phyloP scores from a whole-genome alignment of 2,113 vertebrate species.

The Equus przewalskii region DNA sequence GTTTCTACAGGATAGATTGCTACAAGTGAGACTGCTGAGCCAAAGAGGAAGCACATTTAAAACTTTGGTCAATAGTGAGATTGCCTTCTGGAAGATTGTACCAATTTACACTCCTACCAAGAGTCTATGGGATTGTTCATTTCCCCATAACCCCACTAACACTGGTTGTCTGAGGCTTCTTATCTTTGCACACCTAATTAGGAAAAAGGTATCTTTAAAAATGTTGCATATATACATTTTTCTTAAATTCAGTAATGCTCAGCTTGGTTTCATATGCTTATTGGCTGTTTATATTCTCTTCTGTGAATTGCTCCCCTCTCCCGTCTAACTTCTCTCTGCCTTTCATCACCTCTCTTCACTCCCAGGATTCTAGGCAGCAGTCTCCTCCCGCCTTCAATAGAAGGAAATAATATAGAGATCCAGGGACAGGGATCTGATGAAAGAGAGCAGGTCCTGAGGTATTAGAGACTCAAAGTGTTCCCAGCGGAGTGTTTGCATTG shows the following conservation, averaged over 20 bases:
- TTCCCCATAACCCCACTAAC: not conserved
- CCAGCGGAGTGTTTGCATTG: not conserved
- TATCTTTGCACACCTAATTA: conserved; percentile 2
- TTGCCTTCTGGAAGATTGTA: not conserved
- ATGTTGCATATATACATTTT: not conserved
- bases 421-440: not conserved
- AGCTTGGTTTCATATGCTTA: not conserved
- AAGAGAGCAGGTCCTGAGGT: not conserved
- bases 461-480: not conserved
- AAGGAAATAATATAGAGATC: not conserved
- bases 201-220: not conserved
- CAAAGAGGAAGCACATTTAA: not conserved
- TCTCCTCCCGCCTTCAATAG: not conserved
- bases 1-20: not conserved
- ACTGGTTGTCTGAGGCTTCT: not conserved
- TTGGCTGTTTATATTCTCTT: not conserved
- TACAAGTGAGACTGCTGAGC: not conserved
- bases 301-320: conserved; percentile 17
- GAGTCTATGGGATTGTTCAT: not conserved
- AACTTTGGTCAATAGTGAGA: not conserved
- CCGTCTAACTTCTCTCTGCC: conserved; percentile 11
- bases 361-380: not conserved
- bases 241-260: not conserved
- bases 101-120: not conserved
- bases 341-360: conserved; percentile 15